Percentiles rank a stretch among this genome's conserved stretches.
phyloP scores from a whole-genome alignment of 2,888 invertebrate genomes.

The Conops quadrifasciatus region DNA sequence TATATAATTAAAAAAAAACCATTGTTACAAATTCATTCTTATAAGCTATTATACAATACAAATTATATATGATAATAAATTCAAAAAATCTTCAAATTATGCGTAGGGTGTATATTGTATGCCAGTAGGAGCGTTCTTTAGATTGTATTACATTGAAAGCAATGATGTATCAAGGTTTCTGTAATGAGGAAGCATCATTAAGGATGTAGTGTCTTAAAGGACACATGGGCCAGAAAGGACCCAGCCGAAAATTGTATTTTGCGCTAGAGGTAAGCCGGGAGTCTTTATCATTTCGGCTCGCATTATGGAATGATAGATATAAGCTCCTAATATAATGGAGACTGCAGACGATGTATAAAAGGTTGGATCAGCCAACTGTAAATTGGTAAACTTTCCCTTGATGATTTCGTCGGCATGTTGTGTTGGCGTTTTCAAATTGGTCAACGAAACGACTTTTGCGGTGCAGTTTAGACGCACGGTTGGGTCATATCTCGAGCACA shows the following conservation, averaged over 20 bases:
- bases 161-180: too few species aligned
- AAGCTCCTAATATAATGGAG: constrained; percentile 2
- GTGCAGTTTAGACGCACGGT: neutral
- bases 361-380: constrained; percentile 14
- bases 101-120: too few species aligned
- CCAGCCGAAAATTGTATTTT: constrained; percentile 26
- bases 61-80: too few species aligned
- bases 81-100: too few species aligned
- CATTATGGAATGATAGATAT: constrained; percentile 3
- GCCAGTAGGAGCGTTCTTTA: too few species aligned
- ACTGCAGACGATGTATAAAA: constrained; percentile 9
- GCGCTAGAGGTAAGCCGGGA: constrained; percentile 17
- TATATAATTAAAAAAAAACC: too few species aligned
- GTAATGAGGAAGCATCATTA: too few species aligned
- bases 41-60: too few species aligned
- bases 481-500: neutral
- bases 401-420: neutral
- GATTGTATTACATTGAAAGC: too few species aligned
- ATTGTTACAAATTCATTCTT: too few species aligned
- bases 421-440: constrained; percentile 1
- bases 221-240: constrained; percentile 30
- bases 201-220: constrained; percentile 15
- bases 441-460: neutral
- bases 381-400: constrained; percentile 3
- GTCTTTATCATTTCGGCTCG: neutral